These are phyloP conservation scores for Bradypodion ventrale DNA, from an alignment of 2,797 vertebrate genomes.

Conservation along the genomic window DNA sequence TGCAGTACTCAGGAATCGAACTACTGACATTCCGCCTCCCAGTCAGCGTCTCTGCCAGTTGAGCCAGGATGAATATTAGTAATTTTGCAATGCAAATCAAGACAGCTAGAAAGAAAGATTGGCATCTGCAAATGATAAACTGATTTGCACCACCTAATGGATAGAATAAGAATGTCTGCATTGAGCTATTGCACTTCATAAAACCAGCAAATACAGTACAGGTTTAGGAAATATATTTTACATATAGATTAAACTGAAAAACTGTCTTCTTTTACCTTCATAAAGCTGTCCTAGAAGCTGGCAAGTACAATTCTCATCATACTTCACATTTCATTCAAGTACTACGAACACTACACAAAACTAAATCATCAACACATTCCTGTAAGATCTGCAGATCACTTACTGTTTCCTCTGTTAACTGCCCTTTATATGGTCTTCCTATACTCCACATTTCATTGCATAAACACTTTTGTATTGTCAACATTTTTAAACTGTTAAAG, in stretches of 20 bases:
- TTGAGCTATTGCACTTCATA: not conserved
- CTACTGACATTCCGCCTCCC: too few relatives aligned
- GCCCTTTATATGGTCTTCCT: slow-evolving; percentile 4
- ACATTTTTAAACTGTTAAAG: not conserved
- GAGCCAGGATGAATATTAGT: not conserved
- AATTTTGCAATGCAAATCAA: not conserved
- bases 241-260: not conserved
- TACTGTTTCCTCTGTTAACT: not conserved
- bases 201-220: not conserved
- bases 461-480: not conserved
- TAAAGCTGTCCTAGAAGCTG: not conserved
- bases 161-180: not conserved
- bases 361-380: not conserved
- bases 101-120: not conserved
- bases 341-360: not conserved
- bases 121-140: not conserved
- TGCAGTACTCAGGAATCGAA: too few relatives aligned
- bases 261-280: not conserved
- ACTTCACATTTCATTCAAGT: not conserved
- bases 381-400: not conserved
- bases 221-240: not conserved
- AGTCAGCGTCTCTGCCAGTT: too few relatives aligned
- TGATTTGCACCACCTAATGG: not conserved
- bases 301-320: not conserved
- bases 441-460: not conserved